Evolutionary conservation across 2,113 vertebrate genomes (phyloP).

Genomic region (Tretioscincus oriximinensis): DNA sequence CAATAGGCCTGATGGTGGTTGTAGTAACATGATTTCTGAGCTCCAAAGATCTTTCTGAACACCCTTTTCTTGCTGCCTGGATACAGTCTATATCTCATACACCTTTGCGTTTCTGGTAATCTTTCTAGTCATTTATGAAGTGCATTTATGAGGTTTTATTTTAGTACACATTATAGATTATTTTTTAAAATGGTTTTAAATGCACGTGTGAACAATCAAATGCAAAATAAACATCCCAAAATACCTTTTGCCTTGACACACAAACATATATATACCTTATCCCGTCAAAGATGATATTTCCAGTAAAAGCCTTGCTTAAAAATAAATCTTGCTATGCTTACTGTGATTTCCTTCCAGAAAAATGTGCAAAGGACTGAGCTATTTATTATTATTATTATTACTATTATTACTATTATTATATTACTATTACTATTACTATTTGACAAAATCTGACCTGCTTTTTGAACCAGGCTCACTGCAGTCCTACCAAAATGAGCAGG

Average conservation of each 20-base stretch:
- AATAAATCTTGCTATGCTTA: background rate
- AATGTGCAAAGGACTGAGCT: no score
- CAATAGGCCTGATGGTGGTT: background rate
- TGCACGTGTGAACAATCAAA: background rate
- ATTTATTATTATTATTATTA: no score
- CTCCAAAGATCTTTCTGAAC: background rate
- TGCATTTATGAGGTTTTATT: background rate
- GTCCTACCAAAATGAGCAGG: background rate
- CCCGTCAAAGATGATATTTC: background rate
- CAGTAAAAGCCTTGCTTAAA: background rate
- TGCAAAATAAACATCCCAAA: background rate
- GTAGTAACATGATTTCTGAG: background rate
- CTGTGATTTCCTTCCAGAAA: background rate
- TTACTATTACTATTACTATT: background rate
- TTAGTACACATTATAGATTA: background rate
- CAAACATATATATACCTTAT: background rate
- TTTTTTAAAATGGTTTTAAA: background rate
- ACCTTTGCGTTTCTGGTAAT: background rate
- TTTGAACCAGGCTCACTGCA: constrained; percentile 18
- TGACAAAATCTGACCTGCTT: background rate
- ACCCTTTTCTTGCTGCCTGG: background rate
- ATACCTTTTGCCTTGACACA: background rate
- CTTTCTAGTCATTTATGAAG: background rate
- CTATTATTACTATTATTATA: no score
- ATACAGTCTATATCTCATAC: background rate